Evolutionary conservation across 2,797 vertebrate genomes (phyloP).

Genomic region (Pithecia hirsuta): DNA sequence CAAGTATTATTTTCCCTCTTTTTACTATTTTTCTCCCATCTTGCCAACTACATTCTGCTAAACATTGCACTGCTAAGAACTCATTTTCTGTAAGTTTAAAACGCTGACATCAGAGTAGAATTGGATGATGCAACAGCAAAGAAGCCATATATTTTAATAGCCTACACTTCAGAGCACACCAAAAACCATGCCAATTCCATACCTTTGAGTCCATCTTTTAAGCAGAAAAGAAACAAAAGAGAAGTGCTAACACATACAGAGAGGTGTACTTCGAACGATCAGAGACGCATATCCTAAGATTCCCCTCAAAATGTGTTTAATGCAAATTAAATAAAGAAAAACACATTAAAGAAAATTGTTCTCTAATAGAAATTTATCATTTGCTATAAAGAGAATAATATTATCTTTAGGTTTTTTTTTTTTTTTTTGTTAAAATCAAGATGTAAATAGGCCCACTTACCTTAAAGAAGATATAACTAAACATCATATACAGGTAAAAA

Average conservation of each 20-base stretch:
- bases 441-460: constrained; percentile 52
- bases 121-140: constrained; percentile 30
- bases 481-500: background rate
- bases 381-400: background rate
- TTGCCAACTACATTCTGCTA: constrained; percentile 51
- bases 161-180: background rate
- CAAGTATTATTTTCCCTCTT: constrained; percentile 19
- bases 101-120: background rate
- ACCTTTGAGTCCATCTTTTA: background rate
- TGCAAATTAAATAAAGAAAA: background rate
- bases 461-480: background rate
- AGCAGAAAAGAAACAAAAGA: background rate
- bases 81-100: constrained; percentile 56
- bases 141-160: constrained; percentile 38
- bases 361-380: background rate
- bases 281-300: background rate
- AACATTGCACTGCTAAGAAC: background rate
- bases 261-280: background rate
- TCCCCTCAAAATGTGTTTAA: background rate
- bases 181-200: background rate
- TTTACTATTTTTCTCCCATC: constrained; percentile 1
- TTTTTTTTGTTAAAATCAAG: background rate
- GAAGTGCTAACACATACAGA: background rate
- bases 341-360: background rate
- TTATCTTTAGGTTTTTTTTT: background rate